Base-by-base conservation (phyloP, 2,888 invertebrate genomes). In the Mimas tiliae region DNA sequence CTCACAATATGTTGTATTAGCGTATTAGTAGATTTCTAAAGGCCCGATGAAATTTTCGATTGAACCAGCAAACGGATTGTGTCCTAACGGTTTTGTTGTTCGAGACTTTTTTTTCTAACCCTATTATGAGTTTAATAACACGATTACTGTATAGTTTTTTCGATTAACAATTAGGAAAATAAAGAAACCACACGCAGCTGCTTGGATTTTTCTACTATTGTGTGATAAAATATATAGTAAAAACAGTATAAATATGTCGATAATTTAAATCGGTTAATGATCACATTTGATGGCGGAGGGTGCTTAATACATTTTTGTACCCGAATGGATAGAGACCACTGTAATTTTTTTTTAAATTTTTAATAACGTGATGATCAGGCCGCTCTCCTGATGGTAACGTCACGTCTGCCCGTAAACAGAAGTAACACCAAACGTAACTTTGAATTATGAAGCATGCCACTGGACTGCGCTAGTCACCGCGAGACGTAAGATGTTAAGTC, bases 1-100 rank as follows among this genome's bases (percentile, higher is more conserved):
- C 89, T 88, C 85, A 88, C 92, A 93, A 91, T 91, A 92, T 91
- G 88, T 89, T 88, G 90, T 90, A 93, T 92, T 93, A 92, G 86
- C 89, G 92, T 92, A 93, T 93, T 93, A 93, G 91, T 87, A 80
- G 82, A 91, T 87, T 91, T 92, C 86, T 88, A 91, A 86, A 86
- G 91, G 83, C 78, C 75, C 87, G 91, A 92, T 91, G 93, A 91
- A 91, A 85, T 90, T 92, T 91, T 91, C 90, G 93, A 93, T 93
- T 91, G 91, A 85, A 87, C 87, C 9, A 67, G 71, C 84, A 86
- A 93, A 91, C 90, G 93, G 91, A 92, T 92, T 89, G 87, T 80
- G 78, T 83, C 86, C 81, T 89, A 93, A 93, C 93, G 93, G 93
- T 89, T 86, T 82, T 78, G 78, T 82, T 78, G 78, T 81, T 76